Conservation (phyloP, 2,797 vertebrate species). For the Anguilla obscura region DNA sequence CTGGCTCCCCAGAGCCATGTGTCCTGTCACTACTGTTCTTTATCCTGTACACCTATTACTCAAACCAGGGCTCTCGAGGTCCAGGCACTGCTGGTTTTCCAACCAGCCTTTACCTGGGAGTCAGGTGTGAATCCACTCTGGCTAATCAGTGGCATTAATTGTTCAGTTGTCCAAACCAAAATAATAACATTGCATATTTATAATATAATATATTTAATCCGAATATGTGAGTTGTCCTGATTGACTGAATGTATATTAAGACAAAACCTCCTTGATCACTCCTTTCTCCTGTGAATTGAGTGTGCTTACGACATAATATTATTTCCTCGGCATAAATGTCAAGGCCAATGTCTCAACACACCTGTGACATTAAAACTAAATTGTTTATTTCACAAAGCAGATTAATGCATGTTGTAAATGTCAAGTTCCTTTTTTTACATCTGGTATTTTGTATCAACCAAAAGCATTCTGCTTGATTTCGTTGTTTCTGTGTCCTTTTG, state of each 20-base stretch:
- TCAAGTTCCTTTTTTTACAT: neutral
- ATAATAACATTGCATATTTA: too few species aligned
- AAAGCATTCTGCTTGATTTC: neutral
- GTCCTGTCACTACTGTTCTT: too few species aligned
- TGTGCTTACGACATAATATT: neutral
- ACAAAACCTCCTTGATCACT: constrained; percentile 2
- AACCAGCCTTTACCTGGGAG: too few species aligned
- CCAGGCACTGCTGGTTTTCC: too few species aligned
- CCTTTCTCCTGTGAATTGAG: neutral
- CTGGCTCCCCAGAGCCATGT: too few species aligned
- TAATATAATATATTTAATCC: too few species aligned
- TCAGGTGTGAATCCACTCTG: too few species aligned
- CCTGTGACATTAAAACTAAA: constrained; percentile 20
- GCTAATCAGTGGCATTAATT: too few species aligned
- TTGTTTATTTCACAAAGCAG: constrained; percentile 8
- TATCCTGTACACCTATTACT: too few species aligned
- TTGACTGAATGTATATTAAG: neutral
- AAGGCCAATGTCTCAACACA: neutral
- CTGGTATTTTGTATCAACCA: neutral
- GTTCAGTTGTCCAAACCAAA: too few species aligned
- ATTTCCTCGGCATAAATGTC: neutral
- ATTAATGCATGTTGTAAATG: constrained; percentile 18
- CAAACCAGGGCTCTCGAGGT: too few species aligned
- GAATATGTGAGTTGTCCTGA: too few species aligned
- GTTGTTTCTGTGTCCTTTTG: neutral